These are phyloP conservation scores for Chromoteleia sp. DNA, from an alignment of 2,888 invertebrate species.

Conservation along the genomic window DNA sequence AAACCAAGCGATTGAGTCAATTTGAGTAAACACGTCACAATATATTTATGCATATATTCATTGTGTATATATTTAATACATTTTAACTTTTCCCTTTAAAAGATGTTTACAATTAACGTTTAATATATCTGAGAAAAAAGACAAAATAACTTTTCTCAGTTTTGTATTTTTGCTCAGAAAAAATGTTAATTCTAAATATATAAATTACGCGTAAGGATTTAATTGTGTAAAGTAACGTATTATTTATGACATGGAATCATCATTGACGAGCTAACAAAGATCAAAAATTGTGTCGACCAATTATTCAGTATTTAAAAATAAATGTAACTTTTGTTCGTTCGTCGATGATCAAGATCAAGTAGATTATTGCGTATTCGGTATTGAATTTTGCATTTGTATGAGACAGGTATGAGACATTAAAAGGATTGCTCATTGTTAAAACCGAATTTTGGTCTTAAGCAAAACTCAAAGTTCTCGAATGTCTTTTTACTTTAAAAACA, in stretches of 20 bases:
- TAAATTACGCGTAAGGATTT: conserved; percentile 20
- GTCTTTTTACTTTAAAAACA: conserved; percentile 19
- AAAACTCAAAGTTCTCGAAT: background rate
- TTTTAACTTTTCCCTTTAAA: conserved; percentile 42
- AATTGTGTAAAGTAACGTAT: conserved; percentile 29
- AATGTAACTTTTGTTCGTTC: conserved; percentile 36
- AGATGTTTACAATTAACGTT: conserved; percentile 28
- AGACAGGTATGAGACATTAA: conserved; percentile 39
- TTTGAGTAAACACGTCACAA: conserved; percentile 14
- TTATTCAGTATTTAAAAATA: background rate
- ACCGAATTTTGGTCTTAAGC: conserved; percentile 25
- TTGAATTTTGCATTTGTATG: conserved; percentile 41
- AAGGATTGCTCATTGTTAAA: conserved; percentile 57
- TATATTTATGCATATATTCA: conserved; percentile 45
- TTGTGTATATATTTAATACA: conserved; percentile 57
- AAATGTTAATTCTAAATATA: conserved; percentile 18
- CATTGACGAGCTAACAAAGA: conserved; percentile 10
- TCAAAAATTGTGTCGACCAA: background rate
- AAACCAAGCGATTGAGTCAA: no score
- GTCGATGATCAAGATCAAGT: conserved; percentile 28
- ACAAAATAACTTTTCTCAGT: background rate
- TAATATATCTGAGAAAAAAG: conserved; percentile 20
- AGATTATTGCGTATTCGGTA: conserved; percentile 23
- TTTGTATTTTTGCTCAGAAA: conserved; percentile 15
- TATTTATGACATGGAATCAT: conserved; percentile 32